A percentile compares a stretch with the other conserved stretches of the same genome.
These are phyloP conservation scores for Laspeyria flexula DNA, from an alignment of 2,888 invertebrate genomes.

Conservation along the genomic window DNA sequence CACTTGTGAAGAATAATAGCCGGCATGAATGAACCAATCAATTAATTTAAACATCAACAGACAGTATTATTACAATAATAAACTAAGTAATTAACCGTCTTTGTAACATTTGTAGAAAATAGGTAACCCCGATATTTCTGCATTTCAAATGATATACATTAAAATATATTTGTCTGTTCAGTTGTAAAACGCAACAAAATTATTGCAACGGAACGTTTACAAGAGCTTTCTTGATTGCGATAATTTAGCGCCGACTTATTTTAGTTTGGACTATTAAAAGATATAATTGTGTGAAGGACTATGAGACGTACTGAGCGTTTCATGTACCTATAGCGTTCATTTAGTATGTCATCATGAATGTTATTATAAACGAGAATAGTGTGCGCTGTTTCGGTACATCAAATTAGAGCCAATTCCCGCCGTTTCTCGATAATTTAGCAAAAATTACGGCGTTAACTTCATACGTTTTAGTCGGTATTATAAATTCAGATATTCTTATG, in stretches of 20 bases:
- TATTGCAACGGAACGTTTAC: constrained; percentile 48
- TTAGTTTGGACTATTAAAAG: constrained; percentile 69
- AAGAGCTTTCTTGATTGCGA: constrained; percentile 66
- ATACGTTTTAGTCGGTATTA: neutral
- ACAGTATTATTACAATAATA: constrained; percentile 3
- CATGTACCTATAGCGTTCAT: neutral
- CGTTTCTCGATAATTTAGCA: neutral
- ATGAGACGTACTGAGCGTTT: constrained; percentile 29
- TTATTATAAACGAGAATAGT: neutral
- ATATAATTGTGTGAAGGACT: constrained; percentile 76
- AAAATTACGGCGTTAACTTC: neutral
- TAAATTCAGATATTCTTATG: too few relatives aligned
- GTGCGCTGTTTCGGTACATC: neutral
- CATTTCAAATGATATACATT: constrained; percentile 44
- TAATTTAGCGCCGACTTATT: constrained; percentile 73
- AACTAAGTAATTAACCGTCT: constrained; percentile 18
- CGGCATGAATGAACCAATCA: constrained; percentile 18
- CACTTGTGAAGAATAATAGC: constrained; percentile 6
- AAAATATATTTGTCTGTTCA: constrained; percentile 46
- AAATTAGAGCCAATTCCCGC: neutral
- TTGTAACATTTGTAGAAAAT: constrained; percentile 38
- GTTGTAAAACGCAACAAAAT: constrained; percentile 45
- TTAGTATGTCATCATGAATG: neutral
- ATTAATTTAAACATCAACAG: constrained; percentile 20
- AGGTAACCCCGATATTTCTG: constrained; percentile 38